Base-by-base conservation (phyloP, 2,797 vertebrate genomes). In the Leuciscus waleckii region DNA sequence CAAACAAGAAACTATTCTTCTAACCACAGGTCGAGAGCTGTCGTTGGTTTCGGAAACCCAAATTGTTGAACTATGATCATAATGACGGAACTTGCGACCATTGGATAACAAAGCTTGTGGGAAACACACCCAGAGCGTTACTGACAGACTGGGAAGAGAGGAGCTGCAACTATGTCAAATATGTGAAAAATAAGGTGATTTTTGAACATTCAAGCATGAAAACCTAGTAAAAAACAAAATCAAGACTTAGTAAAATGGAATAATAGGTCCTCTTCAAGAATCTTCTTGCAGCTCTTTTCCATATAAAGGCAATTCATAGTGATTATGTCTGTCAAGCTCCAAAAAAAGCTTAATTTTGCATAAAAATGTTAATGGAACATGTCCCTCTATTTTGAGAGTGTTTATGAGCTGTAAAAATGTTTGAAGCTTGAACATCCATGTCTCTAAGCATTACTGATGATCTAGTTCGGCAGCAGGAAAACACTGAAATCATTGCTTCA, bases 361-460 rank as follows among this genome's bases (percentile, higher is more conserved):
- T 32, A 11, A 79, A 65, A 46, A 29, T 13, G 16, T 43, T 6
- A 3, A 43, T 19, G 37, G 16, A 61, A 63, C 7, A 11, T 63
- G 16, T 11, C 37, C 61, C 67, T 1, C 13, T 65, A 19, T 29
- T 67, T 32, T 37, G 26, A 35, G 1, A 17, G 19, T 16, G 19
- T 51, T 67, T 68, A 35, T 35, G 49, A 51, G 11, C 61, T 68
- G 43, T 37, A 67, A 23, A 79, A 19, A 51, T 41, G 23, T 61
- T 26, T 78, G 75, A 78, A 78, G 56, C 11, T 0, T n/a, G 37
- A 58, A 32, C 58, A 79, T 67, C 61, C 61, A 80, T 80, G 26
- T 80, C 61, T 65, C 61, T 79, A 9, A 79, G 61, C 61, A 79
- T 49, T 46, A 49, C 61, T 29, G 41, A 49, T 16, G 17, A 79